Percentiles rank a stretch among this genome's conserved stretches.
phyloP scores from a whole-genome alignment of 2,797 vertebrate species.

The Tinamus major region DNA sequence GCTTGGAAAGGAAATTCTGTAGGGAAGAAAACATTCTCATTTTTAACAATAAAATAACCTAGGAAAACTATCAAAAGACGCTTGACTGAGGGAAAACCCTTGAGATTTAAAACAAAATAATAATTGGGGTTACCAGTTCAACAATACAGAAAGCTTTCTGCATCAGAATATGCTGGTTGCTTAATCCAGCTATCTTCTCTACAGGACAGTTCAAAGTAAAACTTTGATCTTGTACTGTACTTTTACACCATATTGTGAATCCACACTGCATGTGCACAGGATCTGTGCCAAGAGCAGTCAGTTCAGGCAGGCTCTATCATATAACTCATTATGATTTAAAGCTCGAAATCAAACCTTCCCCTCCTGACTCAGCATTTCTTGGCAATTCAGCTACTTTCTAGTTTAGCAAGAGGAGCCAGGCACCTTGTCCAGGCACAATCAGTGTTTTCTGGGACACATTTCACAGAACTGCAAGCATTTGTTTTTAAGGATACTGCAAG shows the following conservation, averaged over 20 bases:
- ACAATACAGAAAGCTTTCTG: background rate
- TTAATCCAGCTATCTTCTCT: background rate
- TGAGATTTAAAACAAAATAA: background rate
- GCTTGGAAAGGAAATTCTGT: slow-evolving; percentile 86
- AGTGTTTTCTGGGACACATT: background rate
- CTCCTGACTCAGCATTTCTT: background rate
- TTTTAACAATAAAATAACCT: background rate
- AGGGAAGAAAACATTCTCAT: background rate
- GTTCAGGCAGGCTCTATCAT: background rate
- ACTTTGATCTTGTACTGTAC: background rate
- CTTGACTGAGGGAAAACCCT: background rate
- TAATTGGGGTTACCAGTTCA: background rate
- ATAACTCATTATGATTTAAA: background rate
- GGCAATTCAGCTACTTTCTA: background rate
- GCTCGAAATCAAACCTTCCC: background rate
- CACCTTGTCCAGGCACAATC: accelerated
- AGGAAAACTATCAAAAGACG: background rate
- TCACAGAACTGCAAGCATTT: background rate
- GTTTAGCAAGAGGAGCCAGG: background rate
- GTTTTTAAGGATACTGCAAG: background rate
- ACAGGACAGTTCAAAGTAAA: background rate
- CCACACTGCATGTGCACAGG: accelerated
- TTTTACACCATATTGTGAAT: background rate
- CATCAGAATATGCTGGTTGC: background rate
- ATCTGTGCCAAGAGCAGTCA: background rate